These are phyloP conservation scores for Neodon shergylaensis DNA, from an alignment of 2,113 vertebrate species.

Conservation along the genomic window DNA sequence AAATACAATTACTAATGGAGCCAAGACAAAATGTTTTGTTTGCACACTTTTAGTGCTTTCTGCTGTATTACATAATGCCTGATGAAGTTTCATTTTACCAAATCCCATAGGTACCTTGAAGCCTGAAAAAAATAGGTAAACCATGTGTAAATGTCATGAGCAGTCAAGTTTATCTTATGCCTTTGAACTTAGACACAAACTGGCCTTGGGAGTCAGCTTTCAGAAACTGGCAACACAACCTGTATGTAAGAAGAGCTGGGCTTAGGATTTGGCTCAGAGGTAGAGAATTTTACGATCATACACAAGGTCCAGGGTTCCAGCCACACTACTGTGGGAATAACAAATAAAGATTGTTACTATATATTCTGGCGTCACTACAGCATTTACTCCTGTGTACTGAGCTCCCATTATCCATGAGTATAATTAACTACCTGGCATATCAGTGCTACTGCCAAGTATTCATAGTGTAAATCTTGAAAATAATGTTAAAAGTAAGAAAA, in stretches of 20 bases:
- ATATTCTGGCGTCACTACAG: background rate
- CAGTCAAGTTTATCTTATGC: background rate
- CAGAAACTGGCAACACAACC: background rate
- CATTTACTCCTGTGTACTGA: conserved; percentile 10
- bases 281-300: background rate
- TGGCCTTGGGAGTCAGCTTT: background rate
- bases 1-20: background rate
- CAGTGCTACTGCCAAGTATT: conserved; percentile 2
- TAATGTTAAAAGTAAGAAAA: conserved; percentile 45
- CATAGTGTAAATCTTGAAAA: conserved; percentile 35
- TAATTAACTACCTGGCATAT: conserved; percentile 43
- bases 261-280: background rate
- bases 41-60: background rate
- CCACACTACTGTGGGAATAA: background rate
- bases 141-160: background rate
- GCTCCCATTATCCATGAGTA: background rate
- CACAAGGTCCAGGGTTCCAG: background rate
- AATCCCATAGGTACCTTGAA: background rate
- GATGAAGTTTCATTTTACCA: background rate
- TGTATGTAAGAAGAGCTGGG: background rate
- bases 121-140: background rate
- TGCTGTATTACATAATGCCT: background rate
- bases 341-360: background rate
- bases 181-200: conserved; percentile 42
- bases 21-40: background rate